These are phyloP conservation scores for Lepidochitona cinerea DNA, from an alignment of 2,888 invertebrate genomes.

Conservation along the genomic window DNA sequence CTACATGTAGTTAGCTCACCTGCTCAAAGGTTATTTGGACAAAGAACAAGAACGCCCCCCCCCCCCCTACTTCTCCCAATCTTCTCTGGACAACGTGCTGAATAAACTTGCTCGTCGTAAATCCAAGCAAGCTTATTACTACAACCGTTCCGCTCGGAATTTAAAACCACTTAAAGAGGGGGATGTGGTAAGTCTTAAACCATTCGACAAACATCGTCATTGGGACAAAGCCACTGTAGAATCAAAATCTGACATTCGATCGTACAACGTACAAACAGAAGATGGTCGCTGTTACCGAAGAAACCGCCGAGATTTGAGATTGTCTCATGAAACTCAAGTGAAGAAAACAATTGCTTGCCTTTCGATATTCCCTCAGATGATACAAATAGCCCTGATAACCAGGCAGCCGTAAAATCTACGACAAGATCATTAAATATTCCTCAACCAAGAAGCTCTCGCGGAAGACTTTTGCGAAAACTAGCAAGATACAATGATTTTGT, in stretches of 20 bases:
- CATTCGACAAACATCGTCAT: neutral
- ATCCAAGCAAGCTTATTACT: neutral
- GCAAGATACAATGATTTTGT: too few relatives aligned
- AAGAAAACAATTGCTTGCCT: too few relatives aligned
- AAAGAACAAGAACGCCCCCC: neutral
- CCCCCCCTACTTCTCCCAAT: neutral
- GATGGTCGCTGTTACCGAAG: neutral
- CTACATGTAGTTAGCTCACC: constrained; percentile 2
- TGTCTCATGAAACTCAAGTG: too few relatives aligned
- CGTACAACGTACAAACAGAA: neutral
- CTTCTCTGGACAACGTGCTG: neutral
- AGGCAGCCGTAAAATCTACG: too few relatives aligned
- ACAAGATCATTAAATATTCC: too few relatives aligned
- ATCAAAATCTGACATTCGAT: neutral
- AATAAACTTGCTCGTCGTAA: neutral
- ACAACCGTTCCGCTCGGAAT: neutral
- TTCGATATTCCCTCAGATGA: too few relatives aligned
- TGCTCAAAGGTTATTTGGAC: constrained; percentile 7
- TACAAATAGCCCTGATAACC: too few relatives aligned
- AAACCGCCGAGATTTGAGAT: neutral
- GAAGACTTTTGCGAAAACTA: too few relatives aligned
- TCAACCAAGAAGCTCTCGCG: too few relatives aligned
- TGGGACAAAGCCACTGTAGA: neutral
- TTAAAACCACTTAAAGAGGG: neutral
- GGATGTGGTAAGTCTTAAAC: neutral